Conservation (phyloP, 2,113 vertebrate species). For the Camelus bactrianus region DNA sequence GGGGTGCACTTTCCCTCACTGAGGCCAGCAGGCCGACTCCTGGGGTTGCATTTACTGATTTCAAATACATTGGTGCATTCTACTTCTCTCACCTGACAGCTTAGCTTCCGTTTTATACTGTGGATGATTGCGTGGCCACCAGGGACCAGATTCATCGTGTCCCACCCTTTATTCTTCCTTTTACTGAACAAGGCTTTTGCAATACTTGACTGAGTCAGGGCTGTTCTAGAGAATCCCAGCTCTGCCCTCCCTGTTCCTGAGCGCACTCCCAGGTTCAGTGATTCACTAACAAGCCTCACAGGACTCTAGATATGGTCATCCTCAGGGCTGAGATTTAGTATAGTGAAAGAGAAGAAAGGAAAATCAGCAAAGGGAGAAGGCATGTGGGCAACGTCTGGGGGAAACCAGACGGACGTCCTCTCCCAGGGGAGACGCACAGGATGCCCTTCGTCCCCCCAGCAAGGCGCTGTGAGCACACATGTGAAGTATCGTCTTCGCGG, state of each 20-base stretch:
- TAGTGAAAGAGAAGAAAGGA: not conserved
- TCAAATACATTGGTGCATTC: not conserved
- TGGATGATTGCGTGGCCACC: not conserved
- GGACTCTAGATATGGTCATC: not conserved
- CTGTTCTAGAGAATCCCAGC: not conserved
- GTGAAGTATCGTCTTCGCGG: not conserved
- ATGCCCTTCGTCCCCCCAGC: rapidly evolving
- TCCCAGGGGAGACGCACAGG: not conserved
- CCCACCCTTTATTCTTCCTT: not conserved
- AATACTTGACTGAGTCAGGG: not conserved
- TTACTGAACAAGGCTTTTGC: not conserved
- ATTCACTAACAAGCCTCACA: not conserved
- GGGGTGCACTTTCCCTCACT: not conserved
- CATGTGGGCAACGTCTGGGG: not conserved
- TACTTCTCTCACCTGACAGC: not conserved
- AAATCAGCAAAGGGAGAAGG: not conserved
- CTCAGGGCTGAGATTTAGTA: not conserved
- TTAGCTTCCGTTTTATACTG: not conserved
- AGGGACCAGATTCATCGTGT: not conserved
- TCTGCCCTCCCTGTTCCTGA: not conserved
- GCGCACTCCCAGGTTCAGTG: not conserved
- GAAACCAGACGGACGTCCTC: not conserved
- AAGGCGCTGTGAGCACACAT: rapidly evolving
- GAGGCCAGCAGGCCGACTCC: not conserved
- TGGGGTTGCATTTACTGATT: not conserved